phyloP scores from a whole-genome alignment of 2,888 invertebrate genomes.

The Tachina fera region DNA sequence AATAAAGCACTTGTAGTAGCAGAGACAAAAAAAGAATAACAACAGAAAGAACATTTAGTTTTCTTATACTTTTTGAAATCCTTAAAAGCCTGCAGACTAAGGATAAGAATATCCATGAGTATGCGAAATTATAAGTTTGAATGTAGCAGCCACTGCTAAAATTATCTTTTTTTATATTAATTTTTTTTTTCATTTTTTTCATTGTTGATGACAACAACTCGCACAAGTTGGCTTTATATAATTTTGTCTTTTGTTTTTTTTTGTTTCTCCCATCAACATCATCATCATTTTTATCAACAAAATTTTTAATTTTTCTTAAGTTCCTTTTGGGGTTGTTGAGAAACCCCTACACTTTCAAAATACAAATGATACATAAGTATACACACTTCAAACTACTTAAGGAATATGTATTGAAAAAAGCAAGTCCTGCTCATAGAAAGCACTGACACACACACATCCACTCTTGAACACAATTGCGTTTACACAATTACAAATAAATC shows the following conservation, averaged over 20 bases:
- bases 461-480: background rate
- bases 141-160: conserved; percentile 38
- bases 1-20: conserved; percentile 18
- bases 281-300: conserved; percentile 48
- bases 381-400: conserved; percentile 49
- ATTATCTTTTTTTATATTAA: conserved; percentile 16
- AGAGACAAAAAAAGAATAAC: background rate
- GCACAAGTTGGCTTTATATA: conserved; percentile 44
- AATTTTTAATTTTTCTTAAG: conserved; percentile 43
- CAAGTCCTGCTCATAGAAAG: conserved; percentile 35
- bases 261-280: conserved; percentile 14
- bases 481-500: conserved; percentile 37
- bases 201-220: conserved; percentile 54
- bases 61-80: conserved; percentile 34
- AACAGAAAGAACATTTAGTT: conserved; percentile 34
- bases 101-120: conserved; percentile 58
- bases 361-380: conserved; percentile 3
- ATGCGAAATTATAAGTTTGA: conserved; percentile 54
- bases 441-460: background rate
- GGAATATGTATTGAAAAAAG: conserved; percentile 10
- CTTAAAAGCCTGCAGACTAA: conserved; percentile 62
- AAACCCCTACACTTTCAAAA: conserved; percentile 7
- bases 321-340: conserved; percentile 17
- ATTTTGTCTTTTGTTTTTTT: background rate
- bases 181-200: conserved; percentile 29